Evolutionary conservation across 2,888 invertebrate species (phyloP).

Genomic region (Drosophila parthenogenetica): DNA sequence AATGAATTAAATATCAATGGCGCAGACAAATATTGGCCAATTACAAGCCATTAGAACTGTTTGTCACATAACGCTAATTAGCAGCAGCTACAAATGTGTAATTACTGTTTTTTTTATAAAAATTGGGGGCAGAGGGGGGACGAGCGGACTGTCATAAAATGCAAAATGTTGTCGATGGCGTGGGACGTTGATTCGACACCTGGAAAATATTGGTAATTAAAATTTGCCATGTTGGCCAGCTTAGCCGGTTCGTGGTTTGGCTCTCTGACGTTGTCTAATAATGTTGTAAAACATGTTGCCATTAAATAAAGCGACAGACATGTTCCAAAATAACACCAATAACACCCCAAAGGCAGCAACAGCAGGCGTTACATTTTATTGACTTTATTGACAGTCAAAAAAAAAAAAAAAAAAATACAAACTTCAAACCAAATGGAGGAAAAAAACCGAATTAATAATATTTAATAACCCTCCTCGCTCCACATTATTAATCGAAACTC

Average conservation of each 20-base stretch:
- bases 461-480: neutral
- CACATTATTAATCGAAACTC: constrained; percentile 22
- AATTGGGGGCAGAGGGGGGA: neutral
- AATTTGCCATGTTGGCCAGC: constrained; percentile 59
- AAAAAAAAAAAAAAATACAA: constrained; percentile 12
- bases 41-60: constrained; percentile 74
- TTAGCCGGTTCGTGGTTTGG: constrained; percentile 24
- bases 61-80: constrained; percentile 62
- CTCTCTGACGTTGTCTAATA: constrained; percentile 66
- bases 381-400: constrained; percentile 46
- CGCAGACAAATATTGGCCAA: constrained; percentile 63
- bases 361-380: constrained; percentile 46
- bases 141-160: constrained; percentile 62
- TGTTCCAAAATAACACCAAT: constrained; percentile 36
- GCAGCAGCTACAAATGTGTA: constrained; percentile 56
- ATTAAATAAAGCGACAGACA: constrained; percentile 63
- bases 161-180: constrained; percentile 65
- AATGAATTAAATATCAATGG: constrained; percentile 71
- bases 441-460: constrained; percentile 13
- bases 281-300: constrained; percentile 78
- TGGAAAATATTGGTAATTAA: constrained; percentile 77
- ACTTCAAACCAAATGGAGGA: too few relatives aligned
- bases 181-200: constrained; percentile 72
- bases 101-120: constrained; percentile 34
- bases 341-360: constrained; percentile 56